Base-by-base conservation (phyloP, 2,797 vertebrate genomes). In the Ispidina lecontei region DNA sequence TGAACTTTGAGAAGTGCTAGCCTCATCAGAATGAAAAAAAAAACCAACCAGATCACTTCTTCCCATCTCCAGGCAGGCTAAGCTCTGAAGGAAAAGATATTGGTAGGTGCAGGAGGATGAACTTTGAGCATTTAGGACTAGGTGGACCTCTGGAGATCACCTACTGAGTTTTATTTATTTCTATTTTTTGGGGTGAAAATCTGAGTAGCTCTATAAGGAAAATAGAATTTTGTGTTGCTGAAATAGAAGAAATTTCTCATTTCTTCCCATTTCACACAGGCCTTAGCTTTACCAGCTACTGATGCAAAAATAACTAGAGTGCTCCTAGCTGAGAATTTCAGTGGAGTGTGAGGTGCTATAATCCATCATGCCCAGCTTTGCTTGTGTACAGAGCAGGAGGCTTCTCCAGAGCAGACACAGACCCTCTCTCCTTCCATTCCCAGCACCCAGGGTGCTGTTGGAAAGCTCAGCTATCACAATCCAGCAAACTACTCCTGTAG, bases 1-100 rank as follows among this genome's bases (percentile, higher is more conserved):
- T 93, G 84, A 95, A 95, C 84, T 91, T 94, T 65, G 65, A 93
- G 92, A 96, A 94, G 77, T 89, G 93, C 93, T 93, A 87, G 84
- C 79, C 89, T 96, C 95, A 95, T 95, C 95, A 95, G 69, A 95
- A 94, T 85, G 63, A 72, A 85, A 92, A 93, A 39, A 39, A 39
- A 6, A 39, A 37, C 12, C 37, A 14, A 83, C 0, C 54, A 85
- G 79, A 83, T 80, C 46, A 19, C 58, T 94, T 58, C 56, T 94
- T 87, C 31, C 65, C 55, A 43, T 72, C 72, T 85, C 83, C 71
- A 88, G 84, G 41, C 74, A 79, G 82, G 72, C 21, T 67, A 59
- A 83, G 14, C 31, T 90, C 72, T 63, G 64, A 89, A 83, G 35
- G 51, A 59, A 94, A 94, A 83, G 49, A 22, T 39, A 59, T 68